phyloP scores from a whole-genome alignment of 2,113 vertebrate species.

The Cranoglanis bouderius region DNA sequence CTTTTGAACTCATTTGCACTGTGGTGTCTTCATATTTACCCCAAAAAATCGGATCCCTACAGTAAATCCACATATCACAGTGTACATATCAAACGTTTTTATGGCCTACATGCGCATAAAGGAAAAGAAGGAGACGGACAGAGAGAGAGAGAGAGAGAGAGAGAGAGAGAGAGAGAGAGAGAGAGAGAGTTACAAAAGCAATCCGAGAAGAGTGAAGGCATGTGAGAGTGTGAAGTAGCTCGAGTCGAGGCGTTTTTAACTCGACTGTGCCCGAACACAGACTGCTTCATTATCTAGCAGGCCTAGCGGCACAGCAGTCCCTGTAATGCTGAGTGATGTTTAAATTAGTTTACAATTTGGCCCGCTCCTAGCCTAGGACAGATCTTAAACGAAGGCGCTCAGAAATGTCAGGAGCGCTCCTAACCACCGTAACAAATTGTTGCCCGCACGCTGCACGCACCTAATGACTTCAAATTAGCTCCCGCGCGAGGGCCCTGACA shows the following conservation, averaged over 20 bases:
- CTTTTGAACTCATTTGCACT: not conserved
- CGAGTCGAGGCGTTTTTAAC: slow-evolving; percentile 51
- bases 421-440: slow-evolving; percentile 99
- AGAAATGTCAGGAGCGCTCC: slow-evolving; percentile 89
- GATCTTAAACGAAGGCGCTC: slow-evolving; percentile 90
- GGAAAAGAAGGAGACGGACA: slow-evolving; percentile 48
- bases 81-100: slow-evolving; percentile 70
- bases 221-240: slow-evolving; percentile 39
- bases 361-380: slow-evolving; percentile 93
- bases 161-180: slow-evolving; percentile 40
- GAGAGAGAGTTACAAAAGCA: slow-evolving; percentile 47
- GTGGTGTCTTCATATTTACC: slow-evolving; percentile 11
- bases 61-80: slow-evolving; percentile 38
- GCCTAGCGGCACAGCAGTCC: slow-evolving; percentile 87
- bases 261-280: slow-evolving; percentile 57
- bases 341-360: slow-evolving; percentile 99
- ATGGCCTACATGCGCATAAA: slow-evolving; percentile 68
- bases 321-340: slow-evolving; percentile 99
- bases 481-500: slow-evolving; percentile 94
- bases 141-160: not conserved
- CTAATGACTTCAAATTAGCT: slow-evolving; percentile 99
- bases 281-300: slow-evolving; percentile 88
- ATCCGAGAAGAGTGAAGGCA: slow-evolving; percentile 38
- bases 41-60: slow-evolving; percentile 48
- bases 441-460: slow-evolving; percentile 92